These are phyloP conservation scores for Acrobasis suavella DNA, from an alignment of 2,888 invertebrate species.

Conservation along the genomic window DNA sequence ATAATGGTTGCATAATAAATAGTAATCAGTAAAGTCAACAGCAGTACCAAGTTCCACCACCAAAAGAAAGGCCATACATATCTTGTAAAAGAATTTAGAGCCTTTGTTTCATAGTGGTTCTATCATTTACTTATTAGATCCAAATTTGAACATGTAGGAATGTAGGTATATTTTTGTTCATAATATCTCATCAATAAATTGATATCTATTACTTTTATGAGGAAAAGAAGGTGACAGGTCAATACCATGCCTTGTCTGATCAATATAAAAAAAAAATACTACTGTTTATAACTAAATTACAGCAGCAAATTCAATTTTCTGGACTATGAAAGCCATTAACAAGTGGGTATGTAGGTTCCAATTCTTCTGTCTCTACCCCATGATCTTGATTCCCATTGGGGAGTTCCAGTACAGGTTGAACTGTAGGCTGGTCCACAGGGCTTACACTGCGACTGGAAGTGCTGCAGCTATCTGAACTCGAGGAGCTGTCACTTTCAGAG, in stretches of 20 bases:
- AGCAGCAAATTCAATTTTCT: slow-evolving; percentile 37
- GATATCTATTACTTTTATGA: too few species aligned
- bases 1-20: neutral
- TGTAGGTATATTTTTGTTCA: too few species aligned
- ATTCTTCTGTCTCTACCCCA: slow-evolving; percentile 45
- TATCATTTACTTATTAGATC: too few species aligned
- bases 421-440: slow-evolving; percentile 38
- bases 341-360: slow-evolving; percentile 47
- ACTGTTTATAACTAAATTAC: slow-evolving; percentile 26
- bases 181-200: too few species aligned
- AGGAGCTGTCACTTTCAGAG: slow-evolving; percentile 84
- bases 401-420: slow-evolving; percentile 21
- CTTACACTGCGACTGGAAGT: slow-evolving; percentile 64
- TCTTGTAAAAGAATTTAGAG: too few species aligned
- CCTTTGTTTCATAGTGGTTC: too few species aligned
- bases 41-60: neutral
- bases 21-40: neutral
- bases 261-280: slow-evolving; percentile 21
- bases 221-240: too few species aligned
- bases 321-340: slow-evolving; percentile 71
- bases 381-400: slow-evolving; percentile 44
- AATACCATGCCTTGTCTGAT: too few species aligned
- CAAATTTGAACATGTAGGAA: too few species aligned
- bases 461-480: slow-evolving; percentile 74
- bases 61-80: too few species aligned